Base-by-base conservation (phyloP, 2,113 vertebrate genomes). In the Misgurnus anguillicaudatus region DNA sequence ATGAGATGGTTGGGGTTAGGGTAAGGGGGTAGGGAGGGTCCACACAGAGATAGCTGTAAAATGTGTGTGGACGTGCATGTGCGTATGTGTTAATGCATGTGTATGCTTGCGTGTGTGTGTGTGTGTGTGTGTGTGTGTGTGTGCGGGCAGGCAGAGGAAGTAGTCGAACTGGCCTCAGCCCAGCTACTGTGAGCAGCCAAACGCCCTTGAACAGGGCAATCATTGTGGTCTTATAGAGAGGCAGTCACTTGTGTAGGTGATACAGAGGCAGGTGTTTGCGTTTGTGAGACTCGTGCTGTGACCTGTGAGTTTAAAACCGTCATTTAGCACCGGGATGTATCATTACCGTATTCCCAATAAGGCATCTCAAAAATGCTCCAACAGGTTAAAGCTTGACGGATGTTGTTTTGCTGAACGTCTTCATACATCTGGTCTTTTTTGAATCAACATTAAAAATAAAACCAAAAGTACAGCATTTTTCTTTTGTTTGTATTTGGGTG, bases 171-270 rank as follows among this genome's bases (percentile, higher is more conserved):
- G 80, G 82, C 80, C 62, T 68, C 74, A 51, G 63, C 80, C 82
- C 76, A 77, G 51, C 55, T 55, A 81, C 55, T 79, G 51, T 80
- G 75, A 85, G 62, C 82, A 72, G 76, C 81, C 72, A 86, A 84
- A 71, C 75, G 47, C 9, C 63, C 57, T 86, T 42, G 4, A 87
- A 90, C 89, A 90, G 86, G 80, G 67, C 66, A 64, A 67, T 74
- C 89, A 86, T 89, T 92, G 86, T 92, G 53, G 64, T 10, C 66
- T 39, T 13, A 62, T 38, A 66, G 78, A 75, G 61, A 63, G 75
- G n/a, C 41, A 51, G 77, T 60, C 65, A 75, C 77, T 75, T 80
- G 21, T 75, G 36, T 38, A 62, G 45, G 64, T 64, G 63, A 68
- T 61, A 63, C 17, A 81, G 67, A 68, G 69, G n/a, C 9, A 53